Evolutionary conservation across 2,113 vertebrate species (phyloP).

Genomic region (Eolophus roseicapilla): DNA sequence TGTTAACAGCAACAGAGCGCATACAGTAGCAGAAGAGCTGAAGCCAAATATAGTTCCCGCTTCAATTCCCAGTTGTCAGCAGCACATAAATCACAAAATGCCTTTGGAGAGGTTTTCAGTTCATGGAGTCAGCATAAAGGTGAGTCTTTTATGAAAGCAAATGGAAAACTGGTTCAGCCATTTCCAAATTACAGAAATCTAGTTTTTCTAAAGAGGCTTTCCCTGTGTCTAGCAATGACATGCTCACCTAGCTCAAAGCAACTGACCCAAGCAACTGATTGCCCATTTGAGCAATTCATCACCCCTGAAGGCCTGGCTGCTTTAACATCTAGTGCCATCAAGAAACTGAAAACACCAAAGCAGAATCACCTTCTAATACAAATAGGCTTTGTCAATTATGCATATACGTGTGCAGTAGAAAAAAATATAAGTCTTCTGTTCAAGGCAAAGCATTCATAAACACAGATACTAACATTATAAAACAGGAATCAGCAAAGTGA

Average conservation of each 20-base stretch:
- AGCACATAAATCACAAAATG: not conserved
- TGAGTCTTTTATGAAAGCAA: not conserved
- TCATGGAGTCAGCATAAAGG: not conserved
- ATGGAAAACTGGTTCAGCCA: not conserved
- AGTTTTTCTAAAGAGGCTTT: not conserved
- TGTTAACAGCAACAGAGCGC: not conserved
- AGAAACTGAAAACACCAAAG: constrained; percentile 31
- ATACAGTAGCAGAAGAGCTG: not conserved
- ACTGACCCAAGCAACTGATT: not conserved
- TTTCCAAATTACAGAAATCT: not conserved
- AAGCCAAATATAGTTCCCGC: not conserved
- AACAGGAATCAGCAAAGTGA: not conserved
- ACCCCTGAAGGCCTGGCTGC: constrained; percentile 26
- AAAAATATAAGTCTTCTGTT: not conserved
- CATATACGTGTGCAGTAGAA: not conserved
- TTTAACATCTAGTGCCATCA: not conserved
- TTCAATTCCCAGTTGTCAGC: constrained; percentile 37
- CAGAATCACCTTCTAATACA: not conserved
- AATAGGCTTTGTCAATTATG: not conserved
- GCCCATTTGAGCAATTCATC: not conserved
- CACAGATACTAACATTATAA: not conserved
- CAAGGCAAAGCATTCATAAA: not conserved
- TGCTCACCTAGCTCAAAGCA: not conserved
- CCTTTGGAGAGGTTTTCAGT: constrained; percentile 1
- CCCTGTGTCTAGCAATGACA: not conserved